Evolutionary conservation across 2,797 vertebrate species (phyloP), one percentile per base, ranked within the genome.

Genomic region (Lepidocolaptes lacrymiger): DNA sequence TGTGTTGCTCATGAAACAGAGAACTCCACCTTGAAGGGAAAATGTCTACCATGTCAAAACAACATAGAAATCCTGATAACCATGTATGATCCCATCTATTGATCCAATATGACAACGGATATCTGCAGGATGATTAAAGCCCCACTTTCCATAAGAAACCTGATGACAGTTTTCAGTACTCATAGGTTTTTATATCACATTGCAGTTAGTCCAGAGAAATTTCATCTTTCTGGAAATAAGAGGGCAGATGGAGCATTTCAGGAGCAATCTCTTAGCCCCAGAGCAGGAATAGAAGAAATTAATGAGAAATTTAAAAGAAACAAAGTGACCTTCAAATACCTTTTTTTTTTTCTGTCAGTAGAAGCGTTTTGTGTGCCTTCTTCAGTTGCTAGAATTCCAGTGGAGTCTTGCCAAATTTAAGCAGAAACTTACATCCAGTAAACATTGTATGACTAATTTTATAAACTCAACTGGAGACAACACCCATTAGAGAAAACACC

Each of bases 291-390:
- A 69, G 15, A 78, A 59, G 7, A 90, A 85, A 79, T 51, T 22
- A 44, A 21, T 22, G 8, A 58, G 16, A 49, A 22, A 81, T 34
- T 87, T 44, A 62, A 84, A 92, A 54, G 46, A 66, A 63, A 49
- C 7, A 18, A 14, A 54, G 4, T 52, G 27, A 48, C 56, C 49
- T 85, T 92, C 74, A 76, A 44, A 37, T 30, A n/a, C 7, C 7
- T 36, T 18, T 66, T 72, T 2, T 15, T 66, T 73, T 27, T 2
- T 1, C 19, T 20, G 18, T 49, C 16, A 37, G 48, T 28, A 61
- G 46, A 77, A 69, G 30, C 1, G 27, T 11, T 8, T n/a, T 55
- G 4, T 28, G 3, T 14, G 7, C 2, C 1, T 63, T n/a, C 14
- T 74, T 62, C 5, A 8, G 12, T 20, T 69, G 6, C 55, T 72